A percentile compares a stretch with the other conserved stretches of the same genome.
phyloP scores from a whole-genome alignment of 2,797 vertebrate genomes.

The Tokudaia tokunoshimensis region DNA sequence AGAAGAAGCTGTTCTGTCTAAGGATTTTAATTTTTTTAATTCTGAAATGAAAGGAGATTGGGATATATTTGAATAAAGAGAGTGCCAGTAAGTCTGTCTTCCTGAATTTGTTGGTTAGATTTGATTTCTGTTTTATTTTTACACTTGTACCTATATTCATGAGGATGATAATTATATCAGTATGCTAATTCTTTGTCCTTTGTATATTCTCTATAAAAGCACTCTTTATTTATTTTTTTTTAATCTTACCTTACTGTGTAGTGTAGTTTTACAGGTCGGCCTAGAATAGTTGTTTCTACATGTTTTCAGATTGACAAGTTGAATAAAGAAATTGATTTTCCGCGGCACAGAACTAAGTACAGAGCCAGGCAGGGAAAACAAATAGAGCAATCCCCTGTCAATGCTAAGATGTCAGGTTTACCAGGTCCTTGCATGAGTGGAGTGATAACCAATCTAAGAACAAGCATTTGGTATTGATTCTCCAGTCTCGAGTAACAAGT shows the following conservation, averaged over 20 bases:
- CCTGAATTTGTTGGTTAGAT: conserved; percentile 26
- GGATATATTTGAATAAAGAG: conserved; percentile 36
- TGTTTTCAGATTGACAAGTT: conserved; percentile 77
- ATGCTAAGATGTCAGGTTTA: conserved; percentile 69
- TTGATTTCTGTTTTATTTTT: conserved; percentile 60
- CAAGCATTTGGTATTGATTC: conserved; percentile 82
- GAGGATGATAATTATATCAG: conserved; percentile 6
- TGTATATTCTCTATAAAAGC: not conserved
- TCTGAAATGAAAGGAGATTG: conserved; percentile 57
- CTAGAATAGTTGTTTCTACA: conserved; percentile 68
- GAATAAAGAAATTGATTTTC: conserved; percentile 79
- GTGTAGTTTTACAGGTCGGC: conserved; percentile 43
- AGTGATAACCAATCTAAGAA: conserved; percentile 76
- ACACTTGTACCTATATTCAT: not conserved
- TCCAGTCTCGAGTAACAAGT: conserved; percentile 73
- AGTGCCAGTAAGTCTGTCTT: not conserved
- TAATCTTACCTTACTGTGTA: conserved; percentile 29
- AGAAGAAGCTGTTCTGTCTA: conserved; percentile 39
- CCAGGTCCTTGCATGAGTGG: conserved; percentile 63
- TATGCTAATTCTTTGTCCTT: conserved; percentile 10
- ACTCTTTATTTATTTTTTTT: conserved; percentile 55
- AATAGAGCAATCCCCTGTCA: conserved; percentile 74
- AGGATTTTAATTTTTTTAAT: not conserved
- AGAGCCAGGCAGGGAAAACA: conserved; percentile 66
- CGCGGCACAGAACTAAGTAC: conserved; percentile 69